Evolutionary conservation across 2,113 vertebrate genomes (phyloP), one percentile per base, ranked within the genome.

Genomic region (Peromyscus maniculatus): DNA sequence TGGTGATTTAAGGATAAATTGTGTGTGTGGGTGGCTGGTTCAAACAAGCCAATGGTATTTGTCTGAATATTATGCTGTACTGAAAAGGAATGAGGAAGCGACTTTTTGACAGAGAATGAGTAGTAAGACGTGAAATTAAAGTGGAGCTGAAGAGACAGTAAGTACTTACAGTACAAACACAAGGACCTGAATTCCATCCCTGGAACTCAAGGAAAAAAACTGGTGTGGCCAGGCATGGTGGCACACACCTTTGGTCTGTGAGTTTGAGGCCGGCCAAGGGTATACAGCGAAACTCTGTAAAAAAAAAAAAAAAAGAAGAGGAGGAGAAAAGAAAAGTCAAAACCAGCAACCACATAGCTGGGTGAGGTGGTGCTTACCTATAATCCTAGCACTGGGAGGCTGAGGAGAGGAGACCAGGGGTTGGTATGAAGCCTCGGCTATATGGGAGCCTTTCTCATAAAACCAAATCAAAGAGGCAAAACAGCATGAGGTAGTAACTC

Each of bases 1-100:
- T 84, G 43, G 1, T 13, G 36, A 83, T 39, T 59, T 36, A 82
- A 24, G 49, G 43, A 17, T 77, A 55, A 28, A 7, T 39, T 12
- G 2, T 15, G 1, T 13, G 57, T 52, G 52, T 28, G 57, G 24
- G 46, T n/a, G 26, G 46, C 62, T 69, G 92, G 49, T 6, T 31
- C 33, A 43, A 57, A 72, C 72, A 28, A 11, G 17, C 22, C 26
- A 33, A 36, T 12, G 12, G 69, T 26, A 22, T 57, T 33, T 1
- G 17, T 57, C 52, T 5, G 13, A 15, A 13, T 52, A n/a, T 3
- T 0, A n/a, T 0, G 31, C 8, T 52, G 28, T 6, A 5, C 31
- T 66, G 79, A 21, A 78, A 67, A n/a, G 21, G 1, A 5, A 74
- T 0, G 12, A 78, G 2, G 2, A 5, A 8, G 31, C 6, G 0